These are phyloP conservation scores for Pimephales promelas DNA, from an alignment of 2,113 vertebrate genomes.

Conservation along the genomic window DNA sequence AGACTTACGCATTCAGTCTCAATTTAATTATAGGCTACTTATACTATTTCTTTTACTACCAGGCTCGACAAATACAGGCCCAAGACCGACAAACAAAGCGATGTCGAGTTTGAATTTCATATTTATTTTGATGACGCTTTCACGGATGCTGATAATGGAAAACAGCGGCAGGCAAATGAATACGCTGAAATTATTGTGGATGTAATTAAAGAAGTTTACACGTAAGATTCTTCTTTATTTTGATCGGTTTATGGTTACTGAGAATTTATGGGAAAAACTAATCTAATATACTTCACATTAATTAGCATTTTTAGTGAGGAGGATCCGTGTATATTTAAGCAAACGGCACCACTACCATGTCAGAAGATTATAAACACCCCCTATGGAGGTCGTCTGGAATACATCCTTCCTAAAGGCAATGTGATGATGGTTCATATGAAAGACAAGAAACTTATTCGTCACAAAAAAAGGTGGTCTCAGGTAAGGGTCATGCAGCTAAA, in stretches of 20 bases:
- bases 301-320: constrained; percentile 67
- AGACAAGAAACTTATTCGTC: constrained; percentile 37
- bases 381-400: constrained; percentile 68
- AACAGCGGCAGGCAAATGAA: constrained; percentile 57
- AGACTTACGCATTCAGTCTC: neutral
- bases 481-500: neutral
- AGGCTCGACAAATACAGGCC: constrained; percentile 74
- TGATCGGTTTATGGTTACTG: neutral
- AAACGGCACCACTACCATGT: constrained; percentile 2
- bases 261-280: neutral
- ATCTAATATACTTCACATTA: neutral
- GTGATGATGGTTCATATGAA: constrained; percentile 46
- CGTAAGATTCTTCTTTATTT: constrained; percentile 50
- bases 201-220: constrained; percentile 63
- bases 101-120: constrained; percentile 68
- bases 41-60: constrained; percentile 7
- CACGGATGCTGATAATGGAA: neutral
- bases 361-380: constrained; percentile 63
- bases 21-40: neutral
- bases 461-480: constrained; percentile 60
- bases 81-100: neutral
- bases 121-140: constrained; percentile 72
- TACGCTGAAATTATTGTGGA: constrained; percentile 60
- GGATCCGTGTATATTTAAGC: constrained; percentile 51
- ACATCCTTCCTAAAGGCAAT: constrained; percentile 70